Conservation (phyloP, 2,113 vertebrate genomes). For the Malaclemys terrapin region DNA sequence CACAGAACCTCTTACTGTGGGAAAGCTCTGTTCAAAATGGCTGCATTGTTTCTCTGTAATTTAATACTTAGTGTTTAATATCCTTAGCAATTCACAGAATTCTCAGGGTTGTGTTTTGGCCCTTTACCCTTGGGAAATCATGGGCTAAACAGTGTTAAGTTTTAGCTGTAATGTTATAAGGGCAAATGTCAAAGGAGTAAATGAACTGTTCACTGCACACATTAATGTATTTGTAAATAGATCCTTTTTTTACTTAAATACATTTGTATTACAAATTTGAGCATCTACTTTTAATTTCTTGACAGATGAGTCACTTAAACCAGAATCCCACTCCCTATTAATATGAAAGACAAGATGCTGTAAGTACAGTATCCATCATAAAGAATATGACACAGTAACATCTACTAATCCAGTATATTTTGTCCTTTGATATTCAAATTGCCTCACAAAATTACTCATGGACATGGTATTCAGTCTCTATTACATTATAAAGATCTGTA, state of each 20-base stretch:
- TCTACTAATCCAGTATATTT: neutral
- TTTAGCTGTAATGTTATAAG: constrained; percentile 44
- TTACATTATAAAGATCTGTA: neutral
- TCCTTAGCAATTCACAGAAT: constrained; percentile 73
- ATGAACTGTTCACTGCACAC: constrained; percentile 13
- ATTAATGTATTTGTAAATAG: neutral
- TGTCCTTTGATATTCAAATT: neutral
- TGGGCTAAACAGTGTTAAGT: constrained; percentile 57
- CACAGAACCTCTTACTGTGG: constrained; percentile 76
- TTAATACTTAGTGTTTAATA: constrained; percentile 77
- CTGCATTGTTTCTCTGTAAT: constrained; percentile 79
- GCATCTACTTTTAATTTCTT: neutral
- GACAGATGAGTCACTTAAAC: neutral
- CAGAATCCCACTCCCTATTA: neutral
- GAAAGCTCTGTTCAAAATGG: constrained; percentile 79
- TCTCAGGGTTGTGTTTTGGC: constrained; percentile 65
- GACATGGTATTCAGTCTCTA: neutral
- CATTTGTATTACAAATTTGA: neutral
- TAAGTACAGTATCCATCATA: neutral
- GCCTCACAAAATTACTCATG: neutral
- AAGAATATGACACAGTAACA: neutral
- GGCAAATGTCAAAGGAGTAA: constrained; percentile 52
- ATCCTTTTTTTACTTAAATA: neutral
- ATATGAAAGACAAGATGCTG: neutral
- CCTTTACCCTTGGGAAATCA: constrained; percentile 55